Base-by-base conservation (phyloP, 2,113 vertebrate species). In the Illadopsis cleaveri region DNA sequence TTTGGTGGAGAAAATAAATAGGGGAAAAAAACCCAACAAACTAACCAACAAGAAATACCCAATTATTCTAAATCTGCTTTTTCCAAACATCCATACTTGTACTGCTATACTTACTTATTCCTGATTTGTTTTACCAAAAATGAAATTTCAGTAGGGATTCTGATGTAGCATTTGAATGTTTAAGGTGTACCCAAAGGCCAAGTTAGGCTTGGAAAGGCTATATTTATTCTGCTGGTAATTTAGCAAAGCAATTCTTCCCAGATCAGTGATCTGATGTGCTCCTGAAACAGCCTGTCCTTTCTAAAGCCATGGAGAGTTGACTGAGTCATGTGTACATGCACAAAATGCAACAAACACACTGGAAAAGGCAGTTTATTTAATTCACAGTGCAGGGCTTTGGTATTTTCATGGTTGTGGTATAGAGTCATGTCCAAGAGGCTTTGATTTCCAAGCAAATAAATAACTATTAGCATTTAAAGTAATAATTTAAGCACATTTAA, bases 111-210 rank as follows among this genome's bases (percentile, higher is more conserved):
- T 7, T 33, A 27, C 35, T 83, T 42, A 69, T 72, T 54, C 24
- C 4, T 27, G 8, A 47, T 33, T 38, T 0, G 0, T 51, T 54
- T 77, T 23, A 48, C 17, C 8, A 65, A 76, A 77, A 80, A 17
- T 22, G 5, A 80, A 18, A 56, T 31, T 83, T 31, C 27, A 56
- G 1, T 24, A 24, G 19, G 24, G 17, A 61, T 77, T 86, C 24
- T 10, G 54, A 7, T 37, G 27, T 45, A 31, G 22, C 13, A 68
- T 42, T 24, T 73, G 7, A 15, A 17, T 12, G 31, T n/a, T 40
- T 53, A 60, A 89, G 22, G 3, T 22, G 5, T 15, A 30, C 3
- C 14, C 40, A 69, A 89, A 89, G 23, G 31, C 40, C 15, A 80
- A 4, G 15, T 3, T 45, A 5, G 27, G 21, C 40, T 73, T 69